Base-by-base conservation (phyloP, 2,797 vertebrate genomes). In the Catostomus latipinnis region DNA sequence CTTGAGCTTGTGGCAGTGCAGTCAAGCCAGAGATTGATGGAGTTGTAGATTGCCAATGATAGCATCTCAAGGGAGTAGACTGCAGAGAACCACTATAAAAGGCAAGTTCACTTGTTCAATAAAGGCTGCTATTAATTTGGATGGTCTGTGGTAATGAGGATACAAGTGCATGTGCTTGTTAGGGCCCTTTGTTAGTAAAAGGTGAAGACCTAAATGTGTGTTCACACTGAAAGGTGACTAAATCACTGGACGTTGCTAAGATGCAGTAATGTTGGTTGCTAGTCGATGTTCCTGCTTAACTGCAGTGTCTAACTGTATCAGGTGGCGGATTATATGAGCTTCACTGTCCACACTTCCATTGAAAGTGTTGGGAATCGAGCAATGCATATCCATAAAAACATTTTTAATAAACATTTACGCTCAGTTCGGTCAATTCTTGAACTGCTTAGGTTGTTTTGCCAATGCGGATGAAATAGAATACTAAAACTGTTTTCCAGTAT, bases 41-140 rank as follows among this genome's bases (percentile, higher is more conserved):
- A 53, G 68, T 43, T 72, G 52, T 52, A 74, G 75, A 61, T 48
- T 14, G 13, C 67, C 65, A 73, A 74, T 82, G 80, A 77, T 73
- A 62, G 34, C 76, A 22, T 83, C 72, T 43, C 52, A 4, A 16
- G 65, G 68, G 73, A 74, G 9, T 45, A 57, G 0, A 14, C 12
- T 10, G 8, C 8, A 16, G 14, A 48, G 67, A 69, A 56, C 58
- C 16, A 18, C 49, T 22, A 61, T 54, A 66, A 67, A 14, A 54
- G 22, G 48, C 67, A 62, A 48, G 71, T 61, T 52, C 4, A 34
- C 52, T 65, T 81, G 72, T 34, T 34, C 68, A 75, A 79, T 72
- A 11, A 76, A 45, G 12, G 16, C 61, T 60, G 49, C 45, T 71
- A 22, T 46, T 56, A 6, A 50, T 61, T 76, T 14, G 5, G 5